Percentiles rank a stretch among this genome's conserved stretches.
These are phyloP conservation scores for Mastigias papua DNA, from an alignment of 30 jellyfish, hydroid and myxozoan genomes.

Conservation along the genomic window DNA sequence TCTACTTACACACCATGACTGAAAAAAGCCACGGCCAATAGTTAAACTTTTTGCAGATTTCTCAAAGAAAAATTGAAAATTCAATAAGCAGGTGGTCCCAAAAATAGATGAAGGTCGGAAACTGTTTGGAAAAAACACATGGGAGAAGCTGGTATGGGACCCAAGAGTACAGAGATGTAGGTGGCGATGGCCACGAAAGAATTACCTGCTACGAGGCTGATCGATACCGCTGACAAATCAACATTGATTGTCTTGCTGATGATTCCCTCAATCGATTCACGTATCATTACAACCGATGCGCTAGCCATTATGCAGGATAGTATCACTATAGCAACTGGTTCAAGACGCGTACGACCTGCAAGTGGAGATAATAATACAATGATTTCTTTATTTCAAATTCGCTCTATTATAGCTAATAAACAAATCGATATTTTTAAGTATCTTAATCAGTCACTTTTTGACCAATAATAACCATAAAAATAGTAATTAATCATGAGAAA, in stretches of 20 bases:
- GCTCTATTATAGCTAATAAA: neutral
- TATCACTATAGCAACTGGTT: slow-evolving; percentile 84
- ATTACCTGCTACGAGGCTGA: slow-evolving; percentile 77
- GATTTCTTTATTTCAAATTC: neutral
- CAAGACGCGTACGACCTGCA: slow-evolving; percentile 81
- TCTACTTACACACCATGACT: no score
- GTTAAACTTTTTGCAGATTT: no score
- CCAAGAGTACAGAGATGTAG: no score
- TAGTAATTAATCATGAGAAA: no score
- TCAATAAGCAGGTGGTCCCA: no score
- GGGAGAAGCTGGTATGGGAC: no score
- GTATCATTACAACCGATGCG: slow-evolving; percentile 74
- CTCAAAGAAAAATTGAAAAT: no score
- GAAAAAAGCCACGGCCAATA: no score
- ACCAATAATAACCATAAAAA: no score
- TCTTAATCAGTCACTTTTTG: neutral
- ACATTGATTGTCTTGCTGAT: slow-evolving; percentile 33
- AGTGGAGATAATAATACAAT: neutral
- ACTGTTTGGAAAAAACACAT: no score
- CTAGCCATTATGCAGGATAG: slow-evolving; percentile 84
- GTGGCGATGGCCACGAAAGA: no score
- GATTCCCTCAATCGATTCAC: slow-evolving; percentile 73
- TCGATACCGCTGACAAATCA: slow-evolving; percentile 63
- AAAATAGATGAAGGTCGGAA: no score
- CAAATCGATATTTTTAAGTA: neutral